A percentile compares a stretch with the other conserved stretches of the same genome.
These are phyloP conservation scores for Pitangus sulphuratus DNA, from an alignment of 2,797 vertebrate genomes.

Conservation along the genomic window DNA sequence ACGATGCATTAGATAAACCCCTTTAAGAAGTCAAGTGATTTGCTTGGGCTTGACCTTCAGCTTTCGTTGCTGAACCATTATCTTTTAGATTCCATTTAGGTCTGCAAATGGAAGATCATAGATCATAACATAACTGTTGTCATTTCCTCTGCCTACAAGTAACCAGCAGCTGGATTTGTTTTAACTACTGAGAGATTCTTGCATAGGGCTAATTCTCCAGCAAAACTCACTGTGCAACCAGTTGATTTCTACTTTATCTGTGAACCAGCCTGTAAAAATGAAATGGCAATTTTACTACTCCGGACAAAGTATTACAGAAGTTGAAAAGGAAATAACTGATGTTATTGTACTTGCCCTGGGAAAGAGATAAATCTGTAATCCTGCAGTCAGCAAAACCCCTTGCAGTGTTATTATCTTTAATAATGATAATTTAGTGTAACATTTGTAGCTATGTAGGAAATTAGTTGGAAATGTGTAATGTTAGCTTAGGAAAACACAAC, in stretches of 20 bases:
- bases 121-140: neutral
- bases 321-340: conserved; percentile 24
- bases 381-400: conserved; percentile 4
- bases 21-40: neutral
- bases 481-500: neutral
- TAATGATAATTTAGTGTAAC: conserved; percentile 17
- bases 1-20: neutral
- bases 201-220: neutral
- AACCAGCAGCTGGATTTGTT: conserved; percentile 50
- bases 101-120: neutral
- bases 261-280: conserved; percentile 25
- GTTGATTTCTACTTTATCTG: conserved; percentile 31
- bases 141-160: conserved; percentile 29
- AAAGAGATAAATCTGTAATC: conserved; percentile 26
- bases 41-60: neutral
- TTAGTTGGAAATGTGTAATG: neutral
- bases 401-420: conserved; percentile 22
- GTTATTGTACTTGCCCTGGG: neutral
- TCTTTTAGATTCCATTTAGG: conserved; percentile 14
- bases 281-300: neutral
- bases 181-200: conserved; percentile 29
- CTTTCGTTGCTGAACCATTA: neutral
- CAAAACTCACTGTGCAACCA: neutral
- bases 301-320: neutral
- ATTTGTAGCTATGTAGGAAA: neutral